Evolutionary conservation across 2,797 vertebrate genomes (phyloP), one percentile per base, ranked within the genome.

Genomic region (Ispidina picta): DNA sequence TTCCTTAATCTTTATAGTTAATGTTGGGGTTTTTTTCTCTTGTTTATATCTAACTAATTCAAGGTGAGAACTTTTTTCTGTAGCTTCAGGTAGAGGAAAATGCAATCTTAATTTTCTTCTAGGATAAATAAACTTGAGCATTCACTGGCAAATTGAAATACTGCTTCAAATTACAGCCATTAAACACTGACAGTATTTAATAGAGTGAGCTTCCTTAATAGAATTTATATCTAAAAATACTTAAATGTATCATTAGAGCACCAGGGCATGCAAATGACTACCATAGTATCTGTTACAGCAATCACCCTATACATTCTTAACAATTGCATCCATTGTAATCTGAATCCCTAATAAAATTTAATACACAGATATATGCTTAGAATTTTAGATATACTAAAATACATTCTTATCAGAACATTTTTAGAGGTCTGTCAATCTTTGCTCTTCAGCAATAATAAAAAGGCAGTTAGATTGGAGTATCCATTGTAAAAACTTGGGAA

Each of bases 201-300:
- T 7, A 65, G 16, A 71, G 12, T 35, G 19, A 39, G 8, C 46
- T 46, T 2, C 2, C 10, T 22, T 72, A 29, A 25, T 55, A 22
- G 8, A 33, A 73, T 66, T 81, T 14, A 6, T 44, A 13, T 11
- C 56, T 51, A 46, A 59, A 65, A 44, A 23, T 41, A 19, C 5
- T 41, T 13, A 41, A 55, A 51, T 10, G 3, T 39, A 1, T 65
- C 37, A 20, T 37, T 17, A 26, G 23, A 69, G n/a, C 37, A 52
- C 29, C 7, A 29, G 28, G 37, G 15, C 15, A 13, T 12, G 7
- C 6, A 0, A 10, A 0, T 15, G 10, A 21, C 22, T 60, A 6
- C 21, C 29, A 77, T 71, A 69, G 20, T 33, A 31, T 9, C 17
- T 65, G 39, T 63, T 69, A 18, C 0, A 59, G 23, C 31, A 64